Conservation (phyloP, 2,113 vertebrate genomes). For the Colossoma macropomum region DNA sequence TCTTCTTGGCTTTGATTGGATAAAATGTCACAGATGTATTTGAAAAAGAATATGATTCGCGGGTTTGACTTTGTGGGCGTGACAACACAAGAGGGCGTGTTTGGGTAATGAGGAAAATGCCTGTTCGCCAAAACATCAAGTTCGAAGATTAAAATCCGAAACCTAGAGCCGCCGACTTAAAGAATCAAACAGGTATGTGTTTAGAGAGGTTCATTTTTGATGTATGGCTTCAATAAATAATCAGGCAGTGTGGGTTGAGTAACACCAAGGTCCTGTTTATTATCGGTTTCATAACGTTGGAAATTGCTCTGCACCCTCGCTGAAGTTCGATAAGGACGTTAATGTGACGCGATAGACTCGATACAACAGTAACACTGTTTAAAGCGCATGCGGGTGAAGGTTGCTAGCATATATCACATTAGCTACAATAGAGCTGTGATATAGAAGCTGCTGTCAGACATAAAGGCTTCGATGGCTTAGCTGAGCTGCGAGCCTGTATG, state of each 20-base stretch:
- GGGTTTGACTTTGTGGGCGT: conserved; percentile 43
- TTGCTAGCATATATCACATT: too few relatives aligned
- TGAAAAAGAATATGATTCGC: conserved; percentile 55
- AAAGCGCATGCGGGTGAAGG: too few relatives aligned
- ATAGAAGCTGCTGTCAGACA: too few relatives aligned
- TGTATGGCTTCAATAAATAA: not conserved
- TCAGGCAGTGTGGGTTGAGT: not conserved
- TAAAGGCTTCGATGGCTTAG: not conserved
- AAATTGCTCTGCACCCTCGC: not conserved
- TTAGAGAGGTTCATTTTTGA: not conserved
- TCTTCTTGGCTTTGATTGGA: conserved; percentile 10
- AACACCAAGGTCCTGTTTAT: not conserved
- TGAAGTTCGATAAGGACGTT: not conserved
- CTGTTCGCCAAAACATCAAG: not conserved
- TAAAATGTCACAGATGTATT: not conserved
- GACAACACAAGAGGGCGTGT: conserved; percentile 5
- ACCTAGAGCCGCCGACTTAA: too few relatives aligned
- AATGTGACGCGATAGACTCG: not conserved
- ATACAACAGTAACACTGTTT: not conserved
- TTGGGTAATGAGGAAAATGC: not conserved
- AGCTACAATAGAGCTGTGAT: too few relatives aligned
- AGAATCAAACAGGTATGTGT: not conserved
- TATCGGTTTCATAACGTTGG: not conserved
- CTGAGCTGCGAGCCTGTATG: not conserved
- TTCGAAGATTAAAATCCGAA: not conserved